Evolutionary conservation across 2,888 invertebrate genomes (phyloP), one percentile per base, ranked within the genome.

Genomic region (Dugesia japonica): DNA sequence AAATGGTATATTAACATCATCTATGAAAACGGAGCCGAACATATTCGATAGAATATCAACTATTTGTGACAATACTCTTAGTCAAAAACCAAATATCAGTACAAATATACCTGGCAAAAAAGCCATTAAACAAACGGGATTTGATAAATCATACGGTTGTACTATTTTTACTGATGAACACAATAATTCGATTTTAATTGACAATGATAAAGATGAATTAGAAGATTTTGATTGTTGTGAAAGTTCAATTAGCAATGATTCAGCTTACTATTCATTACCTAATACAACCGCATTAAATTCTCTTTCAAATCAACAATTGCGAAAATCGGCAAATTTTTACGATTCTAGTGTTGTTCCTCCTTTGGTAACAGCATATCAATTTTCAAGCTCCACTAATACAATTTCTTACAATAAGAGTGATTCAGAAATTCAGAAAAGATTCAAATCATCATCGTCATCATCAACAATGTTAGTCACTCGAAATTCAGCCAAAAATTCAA

Each of bases 191-290:
- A 56, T 56, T 23, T 23, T 56, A n/a, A 56, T 56, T 23, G 9
- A 56, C 23, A 56, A 56, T 56, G 56, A 56, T 56, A 56, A 56
- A 56, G 56, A 56, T 56, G 56, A 56, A 56, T 56, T 23, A 56
- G 56, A 56, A 56, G 56, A 56, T n/a, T 56, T 56, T 23, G 56
- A 56, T 23, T 56, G 56, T 56, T 56, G 20, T 20, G 17, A 9
- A 7, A 56, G 56, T n/a, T 56, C 56, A 56, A 56, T 56, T 23
- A 56, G 56, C 23, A 56, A 56, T 56, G 56, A 56, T n/a, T 56
- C n/a, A 9, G 56, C 56, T 13, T 56, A 56, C 23, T 56, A 56
- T 56, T 56, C 56, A 20, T n/a, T 56, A 23, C 56, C 56, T 9
- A 56, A 56, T n/a, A 4, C 56, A 4, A 20, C 56, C 4, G n/a